Base-by-base conservation (phyloP, 1,140 invertebrate genomes). In the Lordiphosa collinella region DNA sequence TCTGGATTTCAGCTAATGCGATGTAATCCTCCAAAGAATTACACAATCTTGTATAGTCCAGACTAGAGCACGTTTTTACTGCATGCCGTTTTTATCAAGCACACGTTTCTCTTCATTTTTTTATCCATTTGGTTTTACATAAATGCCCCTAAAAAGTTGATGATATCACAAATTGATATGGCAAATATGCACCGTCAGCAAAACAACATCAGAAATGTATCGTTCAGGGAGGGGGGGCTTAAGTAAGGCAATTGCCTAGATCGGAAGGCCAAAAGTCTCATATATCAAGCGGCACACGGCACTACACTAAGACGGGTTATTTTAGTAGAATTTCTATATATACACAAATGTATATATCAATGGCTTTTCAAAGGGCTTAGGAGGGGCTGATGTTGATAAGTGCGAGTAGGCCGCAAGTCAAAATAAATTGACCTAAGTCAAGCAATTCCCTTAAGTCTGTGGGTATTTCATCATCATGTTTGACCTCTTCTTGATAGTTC, bases 51-150 rank as follows among this genome's bases (percentile, higher is more conserved):
- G 25, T 25, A 1, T 29, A 29, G 25, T 29, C 25, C 1, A 29
- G 25, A 7, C 25, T 7, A 29, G 25, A 29, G 25, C 64, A 68
- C 55, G 64, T 53, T 41, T 59, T 4, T 14, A 16, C 13, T n/a
- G 18, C 63, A 66, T 66, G 63, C 3, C 22, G 13, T 5, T 9
- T 8, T 31, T 44, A 59, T 50, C 18, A 31, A 10, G 10, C 57
- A 54, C 69, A 74, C 75, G 75, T 70, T 80, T 78, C 35, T 51
- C n/a, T n/a, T n/a, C n/a, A n/a, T n/a, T 37, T 34, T 47, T 57
- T 54, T 59, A 50, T 18, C 22, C 31, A 52, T 36, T 14, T n/a
- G 29, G 47, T 35, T 37, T 32, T 37, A 32, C 36, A 34, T 35
- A 9, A 37, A 63, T 47, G 35, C 41, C 14, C 18, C 34, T 10